Evolutionary conservation across 2,113 vertebrate species (phyloP).

Genomic region (Ceratotherium simum): DNA sequence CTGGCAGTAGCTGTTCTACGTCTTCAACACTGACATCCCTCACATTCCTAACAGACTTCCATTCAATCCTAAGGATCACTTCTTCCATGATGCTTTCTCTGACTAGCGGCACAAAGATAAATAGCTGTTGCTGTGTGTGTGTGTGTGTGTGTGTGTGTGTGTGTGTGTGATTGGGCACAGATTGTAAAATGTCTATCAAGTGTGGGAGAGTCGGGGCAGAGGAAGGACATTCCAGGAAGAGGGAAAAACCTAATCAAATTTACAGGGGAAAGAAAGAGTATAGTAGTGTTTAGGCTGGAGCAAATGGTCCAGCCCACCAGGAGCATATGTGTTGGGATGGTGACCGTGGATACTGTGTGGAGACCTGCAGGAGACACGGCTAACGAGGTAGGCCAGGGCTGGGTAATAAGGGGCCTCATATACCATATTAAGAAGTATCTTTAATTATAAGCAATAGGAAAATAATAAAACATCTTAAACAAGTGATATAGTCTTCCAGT

Average conservation of each 20-base stretch:
- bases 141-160: background rate
- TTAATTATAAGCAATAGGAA: background rate
- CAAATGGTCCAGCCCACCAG: background rate
- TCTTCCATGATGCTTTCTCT: background rate
- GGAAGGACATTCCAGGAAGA: too few relatives aligned
- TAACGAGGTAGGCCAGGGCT: background rate
- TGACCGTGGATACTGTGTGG: background rate
- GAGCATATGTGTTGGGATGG: fast-evolving
- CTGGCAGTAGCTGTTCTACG: background rate
- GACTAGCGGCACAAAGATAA: background rate
- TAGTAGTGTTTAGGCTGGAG: background rate
- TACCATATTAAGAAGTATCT: background rate
- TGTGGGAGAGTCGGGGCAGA: too few relatives aligned
- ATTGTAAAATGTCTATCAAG: background rate
- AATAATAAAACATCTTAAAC: background rate
- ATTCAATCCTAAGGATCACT: too few relatives aligned
- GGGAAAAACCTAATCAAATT: background rate
- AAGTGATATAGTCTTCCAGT: background rate
- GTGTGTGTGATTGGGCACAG: background rate
- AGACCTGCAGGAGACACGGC: too few relatives aligned
- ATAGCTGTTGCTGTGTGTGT: background rate
- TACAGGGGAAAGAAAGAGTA: background rate
- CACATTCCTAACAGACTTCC: background rate
- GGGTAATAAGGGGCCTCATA: too few relatives aligned
- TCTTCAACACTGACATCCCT: background rate